Evolutionary conservation across 2,113 vertebrate genomes (phyloP), one percentile per base, ranked within the genome.

Genomic region (Zosterops hypoxanthus): DNA sequence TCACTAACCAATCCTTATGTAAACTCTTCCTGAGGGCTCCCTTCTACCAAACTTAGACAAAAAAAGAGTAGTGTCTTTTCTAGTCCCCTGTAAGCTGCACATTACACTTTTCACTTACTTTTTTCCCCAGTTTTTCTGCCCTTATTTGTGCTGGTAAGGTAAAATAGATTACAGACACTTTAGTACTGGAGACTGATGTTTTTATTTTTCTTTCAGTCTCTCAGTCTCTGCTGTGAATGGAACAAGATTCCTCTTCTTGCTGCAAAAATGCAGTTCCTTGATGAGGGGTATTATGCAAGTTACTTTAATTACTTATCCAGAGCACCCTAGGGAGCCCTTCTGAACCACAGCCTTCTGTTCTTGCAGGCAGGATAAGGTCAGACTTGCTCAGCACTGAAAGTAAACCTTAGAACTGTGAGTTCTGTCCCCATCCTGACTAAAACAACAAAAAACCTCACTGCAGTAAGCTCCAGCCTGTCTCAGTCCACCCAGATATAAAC

Each of bases 291-390:
- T 94, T 92, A 95, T 63, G 88, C 71, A 90, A 95, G 71, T 93
- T 88, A 85, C 87, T 75, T 85, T 91, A 95, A 93, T 94, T 92
- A 80, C 71, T 90, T 92, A 81, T 71, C 59, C 46, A 42, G n/a
- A 93, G 79, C 44, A 83, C 90, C 65, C 79, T 71, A 59, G 85
- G 86, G 92, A 97, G 23, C 25, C 66, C 55, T 93, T 56, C 55
- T 83, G 92, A 94, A 93, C 47, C 94, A 75, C 84, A 82, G 59
- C 50, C n/a, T 70, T 36, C 79, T 83, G 68, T 88, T 92, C 68
- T 86, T 93, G 56, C 29, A 94, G 55, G 50, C 59, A 90, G 86
- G 50, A 70, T 86, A 70, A 76, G 92, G 71, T 88, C 71, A 90
- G 47, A 55, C 59, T 80, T 88, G 65, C 70, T 86, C 33, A 86